Conservation (phyloP, 2,888 invertebrate genomes). For the Deroplatys truncata region DNA sequence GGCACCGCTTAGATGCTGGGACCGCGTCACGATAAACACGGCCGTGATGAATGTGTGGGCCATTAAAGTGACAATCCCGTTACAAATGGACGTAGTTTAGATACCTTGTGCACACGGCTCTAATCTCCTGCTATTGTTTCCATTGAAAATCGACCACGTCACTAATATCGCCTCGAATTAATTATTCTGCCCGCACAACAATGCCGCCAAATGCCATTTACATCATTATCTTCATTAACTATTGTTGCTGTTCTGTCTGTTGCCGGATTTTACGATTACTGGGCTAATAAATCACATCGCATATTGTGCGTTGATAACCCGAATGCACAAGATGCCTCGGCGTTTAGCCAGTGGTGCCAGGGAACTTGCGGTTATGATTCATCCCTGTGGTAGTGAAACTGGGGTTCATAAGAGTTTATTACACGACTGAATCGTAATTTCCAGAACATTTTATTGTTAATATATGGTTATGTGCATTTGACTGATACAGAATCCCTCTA, state of each 20-base stretch:
- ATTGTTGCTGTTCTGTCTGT: slow-evolving; percentile 9
- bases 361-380: too few relatives aligned
- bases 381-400: too few relatives aligned
- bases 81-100: slow-evolving; percentile 7
- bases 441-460: too few relatives aligned
- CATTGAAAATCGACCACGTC: slow-evolving; percentile 16
- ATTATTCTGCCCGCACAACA: slow-evolving; percentile 15
- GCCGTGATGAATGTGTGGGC: slow-evolving; percentile 6
- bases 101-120: slow-evolving; percentile 18
- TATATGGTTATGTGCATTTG: too few relatives aligned
- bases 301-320: not conserved
- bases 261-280: slow-evolving; percentile 14
- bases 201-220: slow-evolving; percentile 15
- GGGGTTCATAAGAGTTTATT: too few relatives aligned
- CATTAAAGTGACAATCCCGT: slow-evolving; percentile 13
- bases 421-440: too few relatives aligned
- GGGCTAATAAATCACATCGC: slow-evolving; percentile 12
- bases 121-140: slow-evolving; percentile 21
- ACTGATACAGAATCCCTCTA: too few relatives aligned
- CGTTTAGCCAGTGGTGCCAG: not conserved
- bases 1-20: not conserved
- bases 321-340: not conserved
- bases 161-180: slow-evolving; percentile 20
- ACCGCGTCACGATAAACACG: not conserved
- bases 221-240: slow-evolving; percentile 19